Evolutionary conservation across 92 coral and sea anemone species (phyloP), one percentile per base, ranked within the genome.

Genomic region (Scolanthus callimorphus): DNA sequence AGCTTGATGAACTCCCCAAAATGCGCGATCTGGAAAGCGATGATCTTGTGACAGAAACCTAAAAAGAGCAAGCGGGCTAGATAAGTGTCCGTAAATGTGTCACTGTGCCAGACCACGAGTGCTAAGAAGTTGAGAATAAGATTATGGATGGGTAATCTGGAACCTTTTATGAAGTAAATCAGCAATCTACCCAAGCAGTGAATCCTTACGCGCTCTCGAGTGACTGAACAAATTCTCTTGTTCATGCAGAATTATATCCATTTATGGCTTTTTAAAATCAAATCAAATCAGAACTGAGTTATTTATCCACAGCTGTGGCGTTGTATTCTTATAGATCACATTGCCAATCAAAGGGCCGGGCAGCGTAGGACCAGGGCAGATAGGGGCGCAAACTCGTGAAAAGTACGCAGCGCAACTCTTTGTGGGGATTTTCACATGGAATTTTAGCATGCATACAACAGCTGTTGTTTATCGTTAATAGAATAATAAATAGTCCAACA

Each of bases 401-500:
- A 66, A 74, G 60, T 43, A 49, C 80, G 78, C 99, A 94, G 90
- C 85, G 96, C 85, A 78, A 80, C 70, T 80, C 96, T 89, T 94
- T 94, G 99, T 94, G 78, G 96, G 59, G 66, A 82, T 75, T 86
- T 94, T 94, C 99, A 79, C 91, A 88, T 94, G 99, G 99, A 96
- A 94, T 94, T 84, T 85, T 77, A 94, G 85, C 97, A 91, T 83
- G 89, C 85, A 75, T 63, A 71, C 64, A 75, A 73, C 99, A 94
- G 94, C 99, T 94, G 99, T 94, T 90, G 94, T 89, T 88, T 94
- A 78, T 94, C 88, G 83, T 79, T 85, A 94, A 94, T 89, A 94
- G 96, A 94, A 94, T 94, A 89, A 88, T 81, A 89, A 94, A 80
- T 86, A 90, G 91, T 82, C 70, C 91, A 84, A 86, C 99, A 94